These are phyloP conservation scores for Acomys russatus DNA, from an alignment of 2,797 vertebrate genomes.

Conservation along the genomic window DNA sequence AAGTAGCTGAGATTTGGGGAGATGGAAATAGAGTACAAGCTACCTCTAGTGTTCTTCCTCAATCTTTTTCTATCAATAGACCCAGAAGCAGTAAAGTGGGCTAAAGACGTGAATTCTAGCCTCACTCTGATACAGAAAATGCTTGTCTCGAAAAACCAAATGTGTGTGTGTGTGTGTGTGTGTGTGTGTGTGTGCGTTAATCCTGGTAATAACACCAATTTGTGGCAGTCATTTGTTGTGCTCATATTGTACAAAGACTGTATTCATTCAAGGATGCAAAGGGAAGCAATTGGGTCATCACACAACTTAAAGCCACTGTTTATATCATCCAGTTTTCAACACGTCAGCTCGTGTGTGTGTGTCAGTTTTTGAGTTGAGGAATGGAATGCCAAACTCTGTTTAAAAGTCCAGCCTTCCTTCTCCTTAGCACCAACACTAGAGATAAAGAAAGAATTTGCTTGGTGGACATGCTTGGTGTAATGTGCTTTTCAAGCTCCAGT, in stretches of 20 bases:
- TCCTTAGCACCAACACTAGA: not conserved
- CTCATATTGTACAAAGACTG: not conserved
- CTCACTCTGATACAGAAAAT: not conserved
- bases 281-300: not conserved
- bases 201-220: not conserved
- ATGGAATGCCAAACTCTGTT: slow-evolving; percentile 6
- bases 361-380: not conserved
- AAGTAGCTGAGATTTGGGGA: not conserved
- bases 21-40: not conserved
- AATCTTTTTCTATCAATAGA: not conserved
- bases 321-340: not conserved
- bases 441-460: slow-evolving; percentile 16
- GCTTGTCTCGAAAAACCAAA: not conserved
- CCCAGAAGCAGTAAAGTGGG: not conserved
- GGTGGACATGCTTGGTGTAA: not conserved
- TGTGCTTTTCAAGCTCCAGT: not conserved
- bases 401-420: not conserved
- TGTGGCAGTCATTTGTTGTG: not conserved
- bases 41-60: not conserved
- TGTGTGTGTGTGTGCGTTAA: not conserved
- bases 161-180: not conserved
- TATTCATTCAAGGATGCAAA: not conserved
- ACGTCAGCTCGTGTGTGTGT: not conserved
- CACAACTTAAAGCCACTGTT: not conserved
- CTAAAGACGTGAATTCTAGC: not conserved